A percentile compares a stretch with the other conserved stretches of the same genome.
Conservation (phyloP, 2,888 invertebrate genomes). For the Margaritifera margaritifera region DNA sequence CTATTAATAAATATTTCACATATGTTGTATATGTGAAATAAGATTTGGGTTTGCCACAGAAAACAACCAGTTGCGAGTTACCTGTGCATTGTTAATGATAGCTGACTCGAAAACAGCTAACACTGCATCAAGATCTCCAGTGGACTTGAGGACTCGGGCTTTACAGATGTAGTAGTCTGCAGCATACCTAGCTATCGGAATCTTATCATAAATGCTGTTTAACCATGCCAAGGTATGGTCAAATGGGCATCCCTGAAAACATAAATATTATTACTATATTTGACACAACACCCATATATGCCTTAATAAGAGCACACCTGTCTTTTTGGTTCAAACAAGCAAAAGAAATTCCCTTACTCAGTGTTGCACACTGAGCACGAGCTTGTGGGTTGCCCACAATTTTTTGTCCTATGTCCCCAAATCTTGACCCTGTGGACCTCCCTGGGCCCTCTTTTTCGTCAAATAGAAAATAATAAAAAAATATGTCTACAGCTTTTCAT, state of each 20-base stretch:
- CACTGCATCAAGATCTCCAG: constrained; percentile 44
- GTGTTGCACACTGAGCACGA: too few species aligned
- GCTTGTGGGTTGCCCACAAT: too few species aligned
- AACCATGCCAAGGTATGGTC: constrained; percentile 57
- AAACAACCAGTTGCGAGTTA: constrained; percentile 15
- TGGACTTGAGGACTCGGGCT: constrained; percentile 49
- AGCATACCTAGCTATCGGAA: constrained; percentile 41
- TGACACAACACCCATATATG: not conserved
- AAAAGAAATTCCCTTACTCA: too few species aligned
- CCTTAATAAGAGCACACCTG: not conserved
- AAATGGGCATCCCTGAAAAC: constrained; percentile 59
- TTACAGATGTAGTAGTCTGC: constrained; percentile 60
- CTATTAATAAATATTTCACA: too few species aligned
- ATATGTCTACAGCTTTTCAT: too few species aligned
- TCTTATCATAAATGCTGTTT: constrained; percentile 47
- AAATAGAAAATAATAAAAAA: too few species aligned
- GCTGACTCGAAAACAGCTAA: constrained; percentile 59
- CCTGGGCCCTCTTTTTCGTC: too few species aligned
- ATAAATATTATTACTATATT: not conserved
- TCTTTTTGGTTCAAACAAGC: too few species aligned
- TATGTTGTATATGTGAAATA: too few species aligned
- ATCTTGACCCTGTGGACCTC: too few species aligned
- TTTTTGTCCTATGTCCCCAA: too few species aligned
- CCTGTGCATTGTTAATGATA: constrained; percentile 57
- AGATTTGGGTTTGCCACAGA: too few species aligned